phyloP scores from a whole-genome alignment of 2,797 vertebrate species.

The Pogonophryne albipinna region DNA sequence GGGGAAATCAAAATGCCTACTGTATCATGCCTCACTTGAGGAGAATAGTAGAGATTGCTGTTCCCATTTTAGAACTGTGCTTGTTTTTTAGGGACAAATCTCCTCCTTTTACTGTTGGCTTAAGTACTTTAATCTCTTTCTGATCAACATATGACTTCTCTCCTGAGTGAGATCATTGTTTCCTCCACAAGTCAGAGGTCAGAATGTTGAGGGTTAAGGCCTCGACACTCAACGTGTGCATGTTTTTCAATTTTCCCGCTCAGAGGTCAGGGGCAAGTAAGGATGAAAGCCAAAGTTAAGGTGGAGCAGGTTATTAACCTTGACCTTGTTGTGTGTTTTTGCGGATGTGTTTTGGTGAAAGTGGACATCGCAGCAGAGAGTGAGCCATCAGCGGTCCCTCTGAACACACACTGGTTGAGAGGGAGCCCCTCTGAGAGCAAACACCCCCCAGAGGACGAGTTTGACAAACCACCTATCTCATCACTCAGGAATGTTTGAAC shows the following conservation, averaged over 20 bases:
- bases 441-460: conserved; percentile 41
- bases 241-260: conserved; percentile 37
- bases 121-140: conserved; percentile 3
- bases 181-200: conserved; percentile 50
- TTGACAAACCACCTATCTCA: conserved; percentile 35
- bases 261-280: conserved; percentile 44
- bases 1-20: conserved; percentile 37
- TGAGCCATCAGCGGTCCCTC: conserved; percentile 39
- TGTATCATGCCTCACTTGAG: conserved; percentile 48
- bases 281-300: conserved; percentile 55
- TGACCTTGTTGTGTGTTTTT: conserved; percentile 13
- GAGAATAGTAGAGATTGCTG: conserved; percentile 44
- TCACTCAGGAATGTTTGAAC: conserved; percentile 57
- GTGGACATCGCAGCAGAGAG: conserved; percentile 39
- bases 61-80: conserved; percentile 36
- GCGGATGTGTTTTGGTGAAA: conserved; percentile 17
- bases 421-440: conserved; percentile 49
- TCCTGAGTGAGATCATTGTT: conserved; percentile 12
- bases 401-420: conserved; percentile 29
- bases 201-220: conserved; percentile 22
- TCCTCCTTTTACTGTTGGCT: not conserved
- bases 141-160: conserved; percentile 1
- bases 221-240: conserved; percentile 37
- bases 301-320: conserved; percentile 30
- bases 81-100: conserved; percentile 19